A percentile compares a stretch with the other conserved stretches of the same genome.
phyloP scores from a whole-genome alignment of 2,888 invertebrate genomes.

The Amphipoea lucens region DNA sequence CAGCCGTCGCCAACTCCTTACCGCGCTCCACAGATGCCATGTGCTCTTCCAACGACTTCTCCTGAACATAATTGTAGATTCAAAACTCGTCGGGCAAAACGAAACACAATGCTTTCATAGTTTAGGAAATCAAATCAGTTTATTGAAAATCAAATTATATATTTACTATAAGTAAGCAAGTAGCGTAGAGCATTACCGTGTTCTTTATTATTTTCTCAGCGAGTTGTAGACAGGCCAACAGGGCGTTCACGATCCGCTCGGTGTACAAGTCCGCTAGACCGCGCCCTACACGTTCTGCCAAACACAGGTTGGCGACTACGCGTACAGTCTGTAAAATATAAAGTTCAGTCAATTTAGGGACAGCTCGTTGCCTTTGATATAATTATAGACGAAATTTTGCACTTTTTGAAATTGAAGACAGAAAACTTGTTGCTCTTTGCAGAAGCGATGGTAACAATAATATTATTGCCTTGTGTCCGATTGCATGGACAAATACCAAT shows the following conservation, averaged over 20 bases:
- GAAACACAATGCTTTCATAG: background rate
- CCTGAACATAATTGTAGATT: slow-evolving; percentile 49
- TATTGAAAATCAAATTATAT: background rate
- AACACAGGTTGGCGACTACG: slow-evolving; percentile 96
- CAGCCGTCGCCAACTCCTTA: slow-evolving; percentile 94
- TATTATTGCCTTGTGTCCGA: background rate
- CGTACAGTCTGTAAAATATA: slow-evolving; percentile 91
- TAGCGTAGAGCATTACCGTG: slow-evolving; percentile 54
- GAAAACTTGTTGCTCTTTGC: background rate
- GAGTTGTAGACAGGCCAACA: slow-evolving; percentile 80
- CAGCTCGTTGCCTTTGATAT: background rate
- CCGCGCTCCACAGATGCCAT: slow-evolving; percentile 78
- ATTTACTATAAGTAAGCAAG: background rate
- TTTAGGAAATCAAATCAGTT: background rate
- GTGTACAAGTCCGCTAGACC: slow-evolving; percentile 89
- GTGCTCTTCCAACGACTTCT: slow-evolving; percentile 64
- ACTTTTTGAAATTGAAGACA: background rate
- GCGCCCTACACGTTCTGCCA: slow-evolving; percentile 94
- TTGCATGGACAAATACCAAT: background rate
- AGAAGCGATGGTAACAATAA: background rate
- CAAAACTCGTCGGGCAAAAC: background rate
- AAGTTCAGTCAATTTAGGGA: background rate
- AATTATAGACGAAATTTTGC: background rate
- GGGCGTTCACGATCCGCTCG: slow-evolving; percentile 81
- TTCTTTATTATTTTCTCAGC: slow-evolving; percentile 74